Evolutionary conservation across 2,888 invertebrate species (phyloP).

Genomic region (Epirrhoe alternata): DNA sequence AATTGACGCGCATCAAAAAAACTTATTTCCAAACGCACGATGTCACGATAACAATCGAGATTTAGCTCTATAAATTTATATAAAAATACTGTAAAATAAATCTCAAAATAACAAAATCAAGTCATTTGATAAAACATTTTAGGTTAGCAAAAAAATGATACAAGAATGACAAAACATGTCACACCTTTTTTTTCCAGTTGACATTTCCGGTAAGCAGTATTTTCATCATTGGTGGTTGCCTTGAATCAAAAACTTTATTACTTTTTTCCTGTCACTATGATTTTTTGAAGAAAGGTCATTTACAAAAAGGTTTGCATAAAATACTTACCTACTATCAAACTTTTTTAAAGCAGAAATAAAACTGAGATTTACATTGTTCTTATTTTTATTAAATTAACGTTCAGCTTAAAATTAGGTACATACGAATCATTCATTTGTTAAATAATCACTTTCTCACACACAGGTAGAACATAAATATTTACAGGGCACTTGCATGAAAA

Average conservation of each 20-base stretch:
- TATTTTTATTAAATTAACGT: conserved; percentile 20
- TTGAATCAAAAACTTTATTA: conserved; percentile 69
- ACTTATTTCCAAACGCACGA: conserved; percentile 61
- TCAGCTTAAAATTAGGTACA: conserved; percentile 3
- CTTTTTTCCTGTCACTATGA: conserved; percentile 34
- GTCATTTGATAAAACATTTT: conserved; percentile 85
- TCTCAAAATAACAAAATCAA: conserved; percentile 79
- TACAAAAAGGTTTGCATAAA: conserved; percentile 7
- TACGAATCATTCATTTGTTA: conserved; percentile 7
- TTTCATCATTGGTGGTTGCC: conserved; percentile 79
- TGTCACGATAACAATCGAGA: conserved; percentile 78
- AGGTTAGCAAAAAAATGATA: conserved; percentile 85
- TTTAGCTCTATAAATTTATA: conserved; percentile 79
- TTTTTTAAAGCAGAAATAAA: conserved; percentile 15
- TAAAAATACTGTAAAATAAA: conserved; percentile 82
- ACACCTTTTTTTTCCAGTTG: conserved; percentile 84
- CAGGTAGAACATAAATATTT: conserved; percentile 21
- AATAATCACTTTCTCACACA: conserved; percentile 17
- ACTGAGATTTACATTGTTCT: neutral
- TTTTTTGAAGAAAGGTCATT: conserved; percentile 3
- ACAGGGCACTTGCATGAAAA: conserved; percentile 27
- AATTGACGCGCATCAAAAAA: conserved; percentile 74
- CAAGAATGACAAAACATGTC: conserved; percentile 81
- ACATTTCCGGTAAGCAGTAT: conserved; percentile 81
- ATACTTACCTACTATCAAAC: neutral